These are phyloP conservation scores for Betta splendens DNA, from an alignment of 2,797 vertebrate species.

Conservation along the genomic window DNA sequence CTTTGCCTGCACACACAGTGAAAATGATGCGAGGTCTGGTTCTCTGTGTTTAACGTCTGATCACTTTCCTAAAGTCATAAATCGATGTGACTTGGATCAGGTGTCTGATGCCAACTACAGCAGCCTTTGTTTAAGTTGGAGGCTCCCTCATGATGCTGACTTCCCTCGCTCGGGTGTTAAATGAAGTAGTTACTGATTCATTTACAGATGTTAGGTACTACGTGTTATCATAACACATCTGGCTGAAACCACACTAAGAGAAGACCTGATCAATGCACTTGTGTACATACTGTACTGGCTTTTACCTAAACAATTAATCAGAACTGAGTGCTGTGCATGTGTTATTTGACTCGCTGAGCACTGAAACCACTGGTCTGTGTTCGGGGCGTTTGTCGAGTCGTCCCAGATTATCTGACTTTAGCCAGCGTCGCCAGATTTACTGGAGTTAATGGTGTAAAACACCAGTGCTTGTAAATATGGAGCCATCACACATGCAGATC, in stretches of 20 bases:
- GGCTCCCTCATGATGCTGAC: too few relatives aligned
- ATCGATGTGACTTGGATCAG: too few relatives aligned
- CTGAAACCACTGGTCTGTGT: neutral
- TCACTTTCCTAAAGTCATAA: slow-evolving; percentile 3
- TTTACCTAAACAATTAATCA: too few relatives aligned
- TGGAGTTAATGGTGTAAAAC: neutral
- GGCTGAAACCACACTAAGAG: too few relatives aligned
- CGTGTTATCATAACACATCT: neutral
- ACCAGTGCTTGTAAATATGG: neutral
- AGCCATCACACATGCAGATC: neutral
- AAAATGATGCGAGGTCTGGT: slow-evolving; percentile 31
- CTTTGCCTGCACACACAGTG: slow-evolving; percentile 5
- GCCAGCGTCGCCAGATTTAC: neutral
- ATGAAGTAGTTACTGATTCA: too few relatives aligned
- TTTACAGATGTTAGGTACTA: neutral
- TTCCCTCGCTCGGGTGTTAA: too few relatives aligned
- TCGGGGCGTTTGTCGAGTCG: neutral
- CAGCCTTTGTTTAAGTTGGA: too few relatives aligned
- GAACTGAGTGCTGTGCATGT: neutral
- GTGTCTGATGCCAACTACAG: neutral
- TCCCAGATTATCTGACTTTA: neutral
- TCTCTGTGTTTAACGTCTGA: slow-evolving; percentile 59
- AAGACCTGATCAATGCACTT: too few relatives aligned
- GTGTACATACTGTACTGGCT: too few relatives aligned
- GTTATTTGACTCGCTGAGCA: neutral